phyloP scores from a whole-genome alignment of 1,140 invertebrate species.

The Trichonephila clavata region DNA sequence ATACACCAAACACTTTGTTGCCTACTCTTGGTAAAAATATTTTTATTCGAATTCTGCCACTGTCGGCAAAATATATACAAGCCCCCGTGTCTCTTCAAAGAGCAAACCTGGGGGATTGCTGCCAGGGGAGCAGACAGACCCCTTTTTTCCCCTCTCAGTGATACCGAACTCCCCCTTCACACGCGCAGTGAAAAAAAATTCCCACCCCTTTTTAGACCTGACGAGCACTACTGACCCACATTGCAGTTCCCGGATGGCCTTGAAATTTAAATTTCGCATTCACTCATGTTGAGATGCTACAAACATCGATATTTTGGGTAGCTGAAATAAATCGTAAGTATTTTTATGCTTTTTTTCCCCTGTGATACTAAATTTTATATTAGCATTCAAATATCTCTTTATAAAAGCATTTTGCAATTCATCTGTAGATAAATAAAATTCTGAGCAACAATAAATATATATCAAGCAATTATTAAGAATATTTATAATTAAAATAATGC shows the following conservation, averaged over 20 bases:
- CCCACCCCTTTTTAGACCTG: conserved; percentile 51
- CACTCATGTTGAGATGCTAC: background rate
- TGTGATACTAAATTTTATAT: too few relatives aligned
- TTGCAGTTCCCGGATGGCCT: conserved; percentile 44
- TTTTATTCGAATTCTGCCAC: conserved; percentile 42
- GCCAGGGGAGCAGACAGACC: conserved; percentile 17
- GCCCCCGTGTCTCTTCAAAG: background rate
- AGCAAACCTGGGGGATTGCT: conserved; percentile 4
- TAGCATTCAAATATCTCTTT: too few relatives aligned
- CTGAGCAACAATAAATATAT: too few relatives aligned
- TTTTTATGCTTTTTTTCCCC: background rate
- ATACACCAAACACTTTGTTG: too few relatives aligned
- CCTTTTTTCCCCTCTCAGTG: conserved; percentile 62
- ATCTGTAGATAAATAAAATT: too few relatives aligned
- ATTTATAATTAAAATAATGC: too few relatives aligned
- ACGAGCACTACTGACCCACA: conserved; percentile 65
- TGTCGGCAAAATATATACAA: background rate
- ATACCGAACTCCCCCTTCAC: conserved; percentile 40
- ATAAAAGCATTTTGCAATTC: too few relatives aligned
- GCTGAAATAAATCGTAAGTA: background rate
- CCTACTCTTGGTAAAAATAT: background rate
- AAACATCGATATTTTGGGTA: background rate
- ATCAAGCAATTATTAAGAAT: too few relatives aligned
- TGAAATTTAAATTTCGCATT: conserved; percentile 66
- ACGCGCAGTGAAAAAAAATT: conserved; percentile 12